Percentiles rank a stretch among this genome's conserved stretches.
Conservation (phyloP, 1,140 invertebrate genomes). For the Mesaphorura yosii region DNA sequence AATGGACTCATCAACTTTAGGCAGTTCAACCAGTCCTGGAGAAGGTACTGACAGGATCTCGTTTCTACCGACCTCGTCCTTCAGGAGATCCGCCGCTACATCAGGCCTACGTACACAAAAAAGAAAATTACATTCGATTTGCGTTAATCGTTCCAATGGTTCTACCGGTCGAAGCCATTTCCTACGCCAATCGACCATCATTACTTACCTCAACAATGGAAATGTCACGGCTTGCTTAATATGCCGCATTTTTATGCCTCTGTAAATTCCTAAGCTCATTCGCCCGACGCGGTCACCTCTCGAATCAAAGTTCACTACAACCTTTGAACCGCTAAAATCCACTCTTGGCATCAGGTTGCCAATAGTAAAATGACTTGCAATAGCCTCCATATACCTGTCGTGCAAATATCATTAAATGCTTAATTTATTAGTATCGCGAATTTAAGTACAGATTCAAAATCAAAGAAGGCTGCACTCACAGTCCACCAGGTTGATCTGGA, state of each 20-base stretch:
- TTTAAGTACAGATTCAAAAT: background rate
- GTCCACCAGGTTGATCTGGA: slow-evolving; percentile 51
- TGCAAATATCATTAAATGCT: background rate
- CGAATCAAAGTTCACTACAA: slow-evolving; percentile 18
- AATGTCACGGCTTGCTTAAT: slow-evolving; percentile 37
- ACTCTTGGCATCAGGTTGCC: slow-evolving; percentile 18
- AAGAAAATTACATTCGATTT: background rate
- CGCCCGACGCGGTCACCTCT: slow-evolving; percentile 19
- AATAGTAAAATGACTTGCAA: slow-evolving; percentile 7
- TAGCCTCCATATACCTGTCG: slow-evolving; percentile 18
- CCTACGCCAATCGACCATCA: no score
- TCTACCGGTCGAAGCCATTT: no score
- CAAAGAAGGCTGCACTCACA: no score
- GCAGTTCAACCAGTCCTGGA: background rate
- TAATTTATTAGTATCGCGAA: background rate
- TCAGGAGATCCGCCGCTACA: background rate
- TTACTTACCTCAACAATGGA: background rate
- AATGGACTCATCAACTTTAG: background rate
- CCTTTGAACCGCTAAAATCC: slow-evolving; percentile 15
- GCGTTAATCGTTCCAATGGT: no score
- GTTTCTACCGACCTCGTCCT: background rate
- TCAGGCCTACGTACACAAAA: slow-evolving; percentile 1
- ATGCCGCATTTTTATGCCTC: slow-evolving; percentile 60
- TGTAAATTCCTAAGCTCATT: slow-evolving; percentile 48
- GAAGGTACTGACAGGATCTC: background rate